Evolutionary conservation across 2,797 vertebrate species (phyloP).

Genomic region (Cetoscarus ocellatus): DNA sequence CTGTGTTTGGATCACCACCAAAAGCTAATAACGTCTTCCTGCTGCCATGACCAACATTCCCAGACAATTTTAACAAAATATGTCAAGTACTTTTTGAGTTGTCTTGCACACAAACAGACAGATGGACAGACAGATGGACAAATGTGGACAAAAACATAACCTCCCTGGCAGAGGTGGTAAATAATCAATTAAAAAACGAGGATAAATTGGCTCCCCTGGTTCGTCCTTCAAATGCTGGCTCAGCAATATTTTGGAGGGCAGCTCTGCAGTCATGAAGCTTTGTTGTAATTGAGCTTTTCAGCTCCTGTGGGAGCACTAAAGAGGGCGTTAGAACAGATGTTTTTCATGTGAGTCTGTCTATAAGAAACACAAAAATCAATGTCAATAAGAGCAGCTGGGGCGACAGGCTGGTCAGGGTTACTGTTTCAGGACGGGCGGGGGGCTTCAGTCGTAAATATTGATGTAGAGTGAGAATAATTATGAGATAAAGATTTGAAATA

Average conservation of each 20-base stretch:
- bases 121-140: no score
- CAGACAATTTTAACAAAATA: no score
- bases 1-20: no score
- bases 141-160: no score
- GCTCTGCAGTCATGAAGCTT: conserved; percentile 37
- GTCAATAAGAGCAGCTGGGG: conserved; percentile 56
- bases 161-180: no score
- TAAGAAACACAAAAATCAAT: conserved; percentile 51
- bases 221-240: conserved; percentile 32
- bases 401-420: conserved; percentile 31
- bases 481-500: neutral
- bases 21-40: no score
- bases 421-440: conserved; percentile 19
- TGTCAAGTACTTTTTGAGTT: no score
- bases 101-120: no score
- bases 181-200: neutral
- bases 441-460: neutral
- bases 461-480: neutral
- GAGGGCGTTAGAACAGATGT: conserved; percentile 55
- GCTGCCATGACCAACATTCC: no score
- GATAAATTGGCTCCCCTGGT: neutral
- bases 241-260: conserved; percentile 53
- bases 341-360: conserved; percentile 54
- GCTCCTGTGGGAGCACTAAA: conserved; percentile 52
- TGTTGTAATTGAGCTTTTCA: conserved; percentile 55